Base-by-base conservation (phyloP, 2,797 vertebrate species). In the Echeneis naucrates region DNA sequence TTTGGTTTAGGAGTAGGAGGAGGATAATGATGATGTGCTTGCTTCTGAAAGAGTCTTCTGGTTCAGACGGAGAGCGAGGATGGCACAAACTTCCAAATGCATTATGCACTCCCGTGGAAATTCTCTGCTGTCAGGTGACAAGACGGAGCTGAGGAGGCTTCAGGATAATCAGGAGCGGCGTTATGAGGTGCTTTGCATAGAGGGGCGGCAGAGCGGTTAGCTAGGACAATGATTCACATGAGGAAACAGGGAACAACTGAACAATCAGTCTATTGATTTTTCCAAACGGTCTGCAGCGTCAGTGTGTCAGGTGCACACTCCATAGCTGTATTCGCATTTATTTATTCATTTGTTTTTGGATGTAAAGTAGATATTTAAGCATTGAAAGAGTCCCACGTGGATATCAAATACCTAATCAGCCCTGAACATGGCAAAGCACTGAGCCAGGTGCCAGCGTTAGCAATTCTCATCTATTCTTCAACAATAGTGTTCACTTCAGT, bases 391-490 rank as follows among this genome's bases (percentile, higher is more conserved):
- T 26, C 24, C 59, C 45, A 63, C 56, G 61, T 21, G 32, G 62
- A 77, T 62, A 33, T 16, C 30, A 75, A 63, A 67, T 4, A 42
- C 27, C 45, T 30, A 35, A 77, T 65, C 47, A 61, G 53, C 63
- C 78, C 30, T 38, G 13, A 67, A 27, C 27, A 77, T 16, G 24
- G 54, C 26, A 55, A 21, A 10, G 71, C 40, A 54, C 52, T 12
- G 47, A 54, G 77, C 51, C 68, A 77, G 71, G 68, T 77, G 72
- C 73, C 30, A 13, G 54, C 0, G 3, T 42, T 2, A 14, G 63
- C 65, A 74, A 58, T 57, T 48, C 54, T 68, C 48, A 70, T 68
- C 32, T 58, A 26, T 65, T 72, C 51, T 32, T 16, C 42, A 40
- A 37, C 26, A 38, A 21, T 21, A 8, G 21, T 47, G 47, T 53